Conservation (phyloP, 2,113 vertebrate genomes). For the Leptobrachium ailaonicum region DNA sequence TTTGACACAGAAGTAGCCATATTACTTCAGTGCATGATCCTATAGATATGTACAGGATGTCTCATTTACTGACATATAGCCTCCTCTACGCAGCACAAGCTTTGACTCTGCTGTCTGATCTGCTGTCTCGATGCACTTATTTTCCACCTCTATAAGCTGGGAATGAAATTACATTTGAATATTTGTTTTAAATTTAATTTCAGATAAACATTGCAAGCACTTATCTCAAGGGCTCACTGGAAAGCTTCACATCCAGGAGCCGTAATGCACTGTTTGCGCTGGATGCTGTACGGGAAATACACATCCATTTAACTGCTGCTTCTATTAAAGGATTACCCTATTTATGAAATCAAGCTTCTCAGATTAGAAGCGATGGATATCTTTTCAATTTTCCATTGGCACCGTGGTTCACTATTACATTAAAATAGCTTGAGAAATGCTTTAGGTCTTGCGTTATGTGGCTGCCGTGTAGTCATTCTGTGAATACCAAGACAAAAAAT, state of each 20-base stretch:
- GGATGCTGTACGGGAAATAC: conserved; percentile 29
- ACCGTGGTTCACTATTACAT: conserved; percentile 41
- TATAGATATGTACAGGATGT: no score
- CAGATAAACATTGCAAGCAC: conserved; percentile 47
- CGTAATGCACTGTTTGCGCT: conserved; percentile 41
- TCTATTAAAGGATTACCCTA: conserved; percentile 48
- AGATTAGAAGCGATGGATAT: conserved; percentile 47
- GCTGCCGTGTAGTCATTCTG: background rate
- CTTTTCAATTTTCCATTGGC: conserved; percentile 48
- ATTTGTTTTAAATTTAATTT: conserved; percentile 51
- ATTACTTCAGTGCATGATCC: no score
- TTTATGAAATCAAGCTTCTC: conserved; percentile 47
- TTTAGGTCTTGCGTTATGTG: conserved; percentile 1
- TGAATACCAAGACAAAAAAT: background rate
- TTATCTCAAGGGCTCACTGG: conserved; percentile 47
- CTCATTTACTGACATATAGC: background rate
- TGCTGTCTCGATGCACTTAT: background rate
- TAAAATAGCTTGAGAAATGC: conserved; percentile 35
- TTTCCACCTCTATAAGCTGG: conserved; percentile 26
- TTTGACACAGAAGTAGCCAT: no score
- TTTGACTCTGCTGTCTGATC: conserved; percentile 5
- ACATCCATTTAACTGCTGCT: conserved; percentile 38
- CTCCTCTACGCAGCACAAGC: background rate
- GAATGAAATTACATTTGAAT: conserved; percentile 46
- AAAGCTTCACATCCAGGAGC: conserved; percentile 32